These are phyloP conservation scores for Liposcelis brunnea DNA, from an alignment of 2,888 invertebrate genomes.

Conservation along the genomic window DNA sequence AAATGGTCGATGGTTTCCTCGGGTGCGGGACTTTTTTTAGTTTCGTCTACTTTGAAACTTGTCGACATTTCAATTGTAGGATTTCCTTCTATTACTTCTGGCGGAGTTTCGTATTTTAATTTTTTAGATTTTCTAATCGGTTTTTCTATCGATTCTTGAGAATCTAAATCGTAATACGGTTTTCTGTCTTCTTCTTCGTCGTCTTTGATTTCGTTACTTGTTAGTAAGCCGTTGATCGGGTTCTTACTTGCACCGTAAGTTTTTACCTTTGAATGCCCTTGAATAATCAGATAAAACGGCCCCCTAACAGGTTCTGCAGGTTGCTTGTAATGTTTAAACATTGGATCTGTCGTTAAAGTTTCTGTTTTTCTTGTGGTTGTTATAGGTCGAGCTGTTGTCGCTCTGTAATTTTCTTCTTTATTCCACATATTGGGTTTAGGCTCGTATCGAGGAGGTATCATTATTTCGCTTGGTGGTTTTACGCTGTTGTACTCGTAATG, in stretches of 20 bases:
- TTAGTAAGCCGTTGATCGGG: conserved; percentile 28
- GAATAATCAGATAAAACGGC: conserved; percentile 60
- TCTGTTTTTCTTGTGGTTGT: conserved; percentile 29
- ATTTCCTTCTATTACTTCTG: conserved; percentile 1
- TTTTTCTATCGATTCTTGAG: background rate
- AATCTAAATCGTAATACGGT: background rate
- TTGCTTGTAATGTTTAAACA: conserved; percentile 43
- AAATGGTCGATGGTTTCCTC: background rate
- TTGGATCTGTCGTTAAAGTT: conserved; percentile 38
- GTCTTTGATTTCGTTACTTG: conserved; percentile 32
- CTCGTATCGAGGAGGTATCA: background rate
- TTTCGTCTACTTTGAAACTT: background rate
- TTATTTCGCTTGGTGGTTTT: background rate
- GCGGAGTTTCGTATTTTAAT: background rate
- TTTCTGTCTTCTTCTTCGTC: background rate
- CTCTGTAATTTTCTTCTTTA: background rate
- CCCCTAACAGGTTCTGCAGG: conserved; percentile 40
- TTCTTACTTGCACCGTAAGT: conserved; percentile 46
- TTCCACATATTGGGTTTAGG: background rate
- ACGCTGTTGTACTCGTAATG: background rate
- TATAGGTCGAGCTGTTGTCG: conserved; percentile 5
- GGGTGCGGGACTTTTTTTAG: background rate
- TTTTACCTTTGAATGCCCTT: conserved; percentile 73
- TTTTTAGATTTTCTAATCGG: too few species aligned
- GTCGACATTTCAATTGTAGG: background rate